phyloP scores from a whole-genome alignment of 2,113 vertebrate genomes.

The Pelodiscus sinensis region DNA sequence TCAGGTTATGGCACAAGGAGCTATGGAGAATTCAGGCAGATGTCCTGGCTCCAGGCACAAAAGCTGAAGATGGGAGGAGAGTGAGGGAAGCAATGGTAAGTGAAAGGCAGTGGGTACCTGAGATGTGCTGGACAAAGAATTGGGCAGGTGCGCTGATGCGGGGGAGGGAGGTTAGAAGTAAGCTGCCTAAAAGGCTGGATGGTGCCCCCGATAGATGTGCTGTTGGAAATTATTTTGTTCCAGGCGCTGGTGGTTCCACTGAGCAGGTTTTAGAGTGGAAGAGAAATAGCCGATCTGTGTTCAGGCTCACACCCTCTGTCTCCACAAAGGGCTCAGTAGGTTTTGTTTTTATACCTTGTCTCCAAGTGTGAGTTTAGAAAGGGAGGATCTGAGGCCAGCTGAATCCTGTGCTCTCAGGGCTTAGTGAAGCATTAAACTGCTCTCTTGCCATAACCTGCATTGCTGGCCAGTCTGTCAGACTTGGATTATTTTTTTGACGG shows the following conservation, averaged over 20 bases:
- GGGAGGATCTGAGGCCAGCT: background rate
- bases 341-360: background rate
- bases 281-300: background rate
- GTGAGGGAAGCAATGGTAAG: background rate
- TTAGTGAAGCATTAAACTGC: background rate
- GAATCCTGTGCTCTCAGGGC: background rate
- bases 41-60: background rate
- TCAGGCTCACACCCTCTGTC: background rate
- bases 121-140: background rate
- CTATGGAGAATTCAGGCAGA: slow-evolving; percentile 1
- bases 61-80: slow-evolving; percentile 18
- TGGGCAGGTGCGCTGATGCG: slow-evolving; percentile 49
- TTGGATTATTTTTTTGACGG: background rate
- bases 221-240: background rate
- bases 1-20: background rate
- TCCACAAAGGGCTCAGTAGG: background rate
- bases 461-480: background rate
- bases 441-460: background rate
- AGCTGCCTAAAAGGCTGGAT: background rate
- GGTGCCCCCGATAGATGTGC: background rate
- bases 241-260: background rate
- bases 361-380: background rate
- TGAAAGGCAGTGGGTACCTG: background rate
- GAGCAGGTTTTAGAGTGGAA: background rate
- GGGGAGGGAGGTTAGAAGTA: slow-evolving; percentile 38